Conservation (phyloP, 2,888 invertebrate genomes). For the Julus scandinavius region DNA sequence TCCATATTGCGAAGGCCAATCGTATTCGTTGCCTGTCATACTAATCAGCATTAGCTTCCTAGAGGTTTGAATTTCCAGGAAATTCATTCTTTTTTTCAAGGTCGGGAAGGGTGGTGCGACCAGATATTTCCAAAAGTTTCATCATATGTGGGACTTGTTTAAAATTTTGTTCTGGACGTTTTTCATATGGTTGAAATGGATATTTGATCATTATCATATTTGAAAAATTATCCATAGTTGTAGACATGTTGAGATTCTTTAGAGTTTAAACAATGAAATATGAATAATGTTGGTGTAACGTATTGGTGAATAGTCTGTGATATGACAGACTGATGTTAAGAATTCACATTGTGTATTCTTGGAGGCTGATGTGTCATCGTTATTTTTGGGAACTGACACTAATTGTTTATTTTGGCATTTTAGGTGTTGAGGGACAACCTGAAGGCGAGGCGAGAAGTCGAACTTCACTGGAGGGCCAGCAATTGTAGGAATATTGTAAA, state of each 20-base stretch:
- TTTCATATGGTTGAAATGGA: background rate
- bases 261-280: no score
- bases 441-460: constrained; percentile 94
- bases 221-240: no score
- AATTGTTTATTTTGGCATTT: constrained; percentile 58
- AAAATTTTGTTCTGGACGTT: background rate
- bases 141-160: background rate
- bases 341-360: background rate
- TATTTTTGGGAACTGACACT: no score
- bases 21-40: background rate
- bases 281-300: no score
- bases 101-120: background rate
- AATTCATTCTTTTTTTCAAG: background rate
- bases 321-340: background rate
- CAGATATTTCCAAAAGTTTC: background rate
- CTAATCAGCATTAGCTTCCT: background rate
- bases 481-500: constrained; percentile 93
- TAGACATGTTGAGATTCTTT: no score
- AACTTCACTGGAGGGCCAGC: constrained; percentile 93
- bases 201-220: no score
- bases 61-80: background rate
- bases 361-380: no score
- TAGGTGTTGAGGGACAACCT: constrained; percentile 89
- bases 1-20: background rate
- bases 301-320: background rate